phyloP scores from a whole-genome alignment of 2,888 invertebrate species.

The Ariolimax columbianus region DNA sequence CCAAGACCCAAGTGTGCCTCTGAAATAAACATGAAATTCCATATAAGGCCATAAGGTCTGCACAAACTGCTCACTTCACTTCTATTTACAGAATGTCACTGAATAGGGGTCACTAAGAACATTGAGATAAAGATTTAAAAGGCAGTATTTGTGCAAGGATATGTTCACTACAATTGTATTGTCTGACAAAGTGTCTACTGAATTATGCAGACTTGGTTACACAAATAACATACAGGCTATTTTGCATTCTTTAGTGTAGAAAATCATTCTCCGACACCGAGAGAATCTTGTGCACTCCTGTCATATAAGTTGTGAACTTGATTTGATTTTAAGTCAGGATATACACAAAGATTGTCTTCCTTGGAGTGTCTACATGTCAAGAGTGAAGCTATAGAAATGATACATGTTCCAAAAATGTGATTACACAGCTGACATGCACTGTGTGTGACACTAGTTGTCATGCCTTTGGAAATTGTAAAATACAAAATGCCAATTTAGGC shows the following conservation, averaged over 20 bases:
- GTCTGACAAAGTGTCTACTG: neutral
- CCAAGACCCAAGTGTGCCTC: neutral
- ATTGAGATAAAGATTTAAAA: neutral
- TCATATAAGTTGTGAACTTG: slow-evolving; percentile 34
- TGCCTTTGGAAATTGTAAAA: no score
- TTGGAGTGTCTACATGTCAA: slow-evolving; percentile 15
- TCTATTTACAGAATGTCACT: neutral
- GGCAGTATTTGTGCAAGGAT: neutral
- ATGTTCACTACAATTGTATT: neutral
- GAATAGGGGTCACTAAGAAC: neutral
- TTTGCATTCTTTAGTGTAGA: no score
- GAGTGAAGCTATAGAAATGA: neutral
- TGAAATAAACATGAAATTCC: slow-evolving; percentile 26
- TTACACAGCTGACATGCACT: no score
- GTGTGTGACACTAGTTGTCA: no score
- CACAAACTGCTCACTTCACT: neutral
- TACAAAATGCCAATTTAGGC: no score
- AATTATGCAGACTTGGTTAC: neutral
- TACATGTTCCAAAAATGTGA: no score
- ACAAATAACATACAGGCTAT: neutral
- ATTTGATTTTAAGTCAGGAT: slow-evolving; percentile 23
- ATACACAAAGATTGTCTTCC: slow-evolving; percentile 20
- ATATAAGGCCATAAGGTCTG: neutral
- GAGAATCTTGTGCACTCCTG: slow-evolving; percentile 25
- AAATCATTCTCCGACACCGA: no score